phyloP scores from a whole-genome alignment of 2,113 vertebrate species.

The Probosciger aterrimus region DNA sequence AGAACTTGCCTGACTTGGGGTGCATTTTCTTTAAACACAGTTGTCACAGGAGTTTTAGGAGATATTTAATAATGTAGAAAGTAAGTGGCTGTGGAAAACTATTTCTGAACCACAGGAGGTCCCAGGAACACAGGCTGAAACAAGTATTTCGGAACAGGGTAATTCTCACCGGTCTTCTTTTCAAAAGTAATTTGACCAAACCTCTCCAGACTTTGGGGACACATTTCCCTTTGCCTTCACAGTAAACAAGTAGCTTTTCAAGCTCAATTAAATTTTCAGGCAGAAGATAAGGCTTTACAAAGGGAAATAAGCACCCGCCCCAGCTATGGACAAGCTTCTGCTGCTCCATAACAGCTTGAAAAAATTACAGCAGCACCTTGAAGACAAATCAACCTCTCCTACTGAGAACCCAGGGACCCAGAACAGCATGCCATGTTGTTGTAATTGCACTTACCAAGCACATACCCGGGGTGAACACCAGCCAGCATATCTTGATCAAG shows the following conservation, averaged over 20 bases:
- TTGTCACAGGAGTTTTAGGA: not conserved
- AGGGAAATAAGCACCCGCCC: not conserved
- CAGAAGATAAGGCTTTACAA: not conserved
- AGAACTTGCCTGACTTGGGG: not conserved
- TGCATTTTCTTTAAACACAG: not conserved
- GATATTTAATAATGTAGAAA: not conserved
- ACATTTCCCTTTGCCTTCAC: not conserved
- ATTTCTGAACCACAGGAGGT: not conserved
- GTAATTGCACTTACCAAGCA: conserved; percentile 80
- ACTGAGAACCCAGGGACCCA: not conserved
- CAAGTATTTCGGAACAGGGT: not conserved
- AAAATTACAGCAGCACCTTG: not conserved
- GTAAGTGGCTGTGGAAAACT: not conserved
- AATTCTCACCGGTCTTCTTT: not conserved
- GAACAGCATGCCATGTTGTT: not conserved
- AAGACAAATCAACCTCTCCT: not conserved
- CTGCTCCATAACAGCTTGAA: not conserved
- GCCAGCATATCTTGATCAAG: conserved; percentile 88
- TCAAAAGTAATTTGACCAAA: not conserved
- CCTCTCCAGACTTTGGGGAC: not conserved
- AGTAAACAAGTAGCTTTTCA: not conserved
- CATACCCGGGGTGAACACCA: conserved; percentile 85
- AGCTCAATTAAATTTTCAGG: not conserved
- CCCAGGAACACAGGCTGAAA: not conserved
- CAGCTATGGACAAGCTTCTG: not conserved